Evolutionary conservation across 2,888 invertebrate species (phyloP), one percentile per base, ranked within the genome.

Genomic region (Myopa tessellatipennis): DNA sequence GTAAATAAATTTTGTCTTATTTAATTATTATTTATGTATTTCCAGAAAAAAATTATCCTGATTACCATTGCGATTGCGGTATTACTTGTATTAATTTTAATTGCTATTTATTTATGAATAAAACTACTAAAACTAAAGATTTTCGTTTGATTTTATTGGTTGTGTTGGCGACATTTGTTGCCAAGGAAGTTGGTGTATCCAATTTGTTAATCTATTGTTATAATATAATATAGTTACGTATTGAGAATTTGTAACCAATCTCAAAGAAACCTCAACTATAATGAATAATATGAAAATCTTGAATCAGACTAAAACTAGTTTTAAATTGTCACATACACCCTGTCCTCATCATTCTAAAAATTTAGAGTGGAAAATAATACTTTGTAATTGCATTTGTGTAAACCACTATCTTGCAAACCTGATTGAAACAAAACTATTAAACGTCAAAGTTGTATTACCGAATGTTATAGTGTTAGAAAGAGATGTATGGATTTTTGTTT

Each of bases 41-140:
- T 87, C 34, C 84, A 88, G 88, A 88, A 86, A 85, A 88, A 88
- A 80, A 83, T 88, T 78, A 85, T 85, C 80, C 81, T 88, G 79
- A 83, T 88, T 80, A 81, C 79, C 40, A 85, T 87, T 80, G 83
- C 85, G 77, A 80, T 84, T 55, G 82, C 80, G 77, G 82, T 87
- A 73, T 72, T 87, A 68, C 58, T 87, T 83, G 81, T 87, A 78
- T 82, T 87, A 82, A 79, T 87, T 76, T 82, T 87, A 79, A 81
- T 87, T 79, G 87, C 84, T 82, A 82, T 85, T 81, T 86, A 83
- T 85, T 85, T 87, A 84, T 87, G 82, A 86, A 36, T 45, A 18
- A 72, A 77, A 45, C 45, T 45, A 8, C 1, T 3, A 45, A 45
- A 45, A 10, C 6, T n/a, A n/a, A 67, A 5, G 4, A 36, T 38